Conservation (phyloP, 2,113 vertebrate species). For the Melanocharis versteri region DNA sequence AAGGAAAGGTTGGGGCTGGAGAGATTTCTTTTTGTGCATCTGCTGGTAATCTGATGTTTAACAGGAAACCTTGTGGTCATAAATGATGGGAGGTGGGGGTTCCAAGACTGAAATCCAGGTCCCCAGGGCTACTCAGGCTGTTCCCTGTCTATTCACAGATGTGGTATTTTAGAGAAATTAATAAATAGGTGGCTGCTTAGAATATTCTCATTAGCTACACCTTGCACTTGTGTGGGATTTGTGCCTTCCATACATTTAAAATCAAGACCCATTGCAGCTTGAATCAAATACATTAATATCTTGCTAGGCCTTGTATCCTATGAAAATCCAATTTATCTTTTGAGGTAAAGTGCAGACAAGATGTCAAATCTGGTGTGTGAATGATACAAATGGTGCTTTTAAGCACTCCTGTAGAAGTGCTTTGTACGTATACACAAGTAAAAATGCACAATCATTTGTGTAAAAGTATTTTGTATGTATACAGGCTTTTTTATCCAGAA, state of each 20-base stretch:
- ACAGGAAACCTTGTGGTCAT: not conserved
- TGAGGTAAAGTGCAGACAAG: not conserved
- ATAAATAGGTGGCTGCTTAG: not conserved
- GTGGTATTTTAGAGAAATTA: not conserved
- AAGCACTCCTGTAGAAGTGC: not conserved
- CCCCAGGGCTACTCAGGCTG: not conserved
- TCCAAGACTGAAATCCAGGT: not conserved
- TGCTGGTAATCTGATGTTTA: not conserved
- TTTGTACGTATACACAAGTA: not conserved
- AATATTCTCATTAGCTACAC: not conserved
- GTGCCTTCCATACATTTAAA: not conserved
- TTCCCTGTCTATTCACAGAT: not conserved
- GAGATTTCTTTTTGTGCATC: not conserved
- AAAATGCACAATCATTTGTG: not conserved
- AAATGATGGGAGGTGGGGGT: not conserved
- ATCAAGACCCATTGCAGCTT: not conserved
- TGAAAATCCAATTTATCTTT: not conserved
- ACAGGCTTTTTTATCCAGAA: not conserved
- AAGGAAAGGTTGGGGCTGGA: not conserved
- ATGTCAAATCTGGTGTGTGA: not conserved
- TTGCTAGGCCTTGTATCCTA: not conserved
- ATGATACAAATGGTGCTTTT: not conserved
- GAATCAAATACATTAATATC: not conserved
- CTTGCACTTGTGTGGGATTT: not conserved
- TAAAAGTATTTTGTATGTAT: not conserved